These are phyloP conservation scores for Spinibarbus caldwelli DNA, from an alignment of 2,797 vertebrate genomes.

Conservation along the genomic window DNA sequence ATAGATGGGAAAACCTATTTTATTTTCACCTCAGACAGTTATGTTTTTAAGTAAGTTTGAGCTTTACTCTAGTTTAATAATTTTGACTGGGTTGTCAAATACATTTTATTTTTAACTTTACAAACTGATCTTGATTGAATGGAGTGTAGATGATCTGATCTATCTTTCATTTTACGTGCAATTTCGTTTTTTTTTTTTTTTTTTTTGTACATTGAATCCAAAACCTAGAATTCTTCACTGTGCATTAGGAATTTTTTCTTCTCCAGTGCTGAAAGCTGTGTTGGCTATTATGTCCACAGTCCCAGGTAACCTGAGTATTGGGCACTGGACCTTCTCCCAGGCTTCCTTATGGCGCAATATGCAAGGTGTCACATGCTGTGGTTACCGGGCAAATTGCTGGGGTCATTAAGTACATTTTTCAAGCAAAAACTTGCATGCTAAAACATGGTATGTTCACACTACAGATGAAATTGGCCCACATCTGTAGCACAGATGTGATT, in stretches of 20 bases:
- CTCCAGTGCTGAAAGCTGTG: not conserved
- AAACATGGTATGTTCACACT: not conserved
- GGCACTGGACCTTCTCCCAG: not conserved
- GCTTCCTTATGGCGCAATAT: not conserved
- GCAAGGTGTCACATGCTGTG: not conserved
- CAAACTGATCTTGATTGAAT: not conserved
- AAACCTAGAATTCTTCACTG: not conserved
- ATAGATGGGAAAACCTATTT: not conserved
- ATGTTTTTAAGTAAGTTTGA: no score
- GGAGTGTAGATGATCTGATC: not conserved
- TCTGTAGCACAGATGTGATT: not conserved
- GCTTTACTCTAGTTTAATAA: no score
- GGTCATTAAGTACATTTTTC: not conserved
- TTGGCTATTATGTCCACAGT: constrained; percentile 3
- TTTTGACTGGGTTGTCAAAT: no score
- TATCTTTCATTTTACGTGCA: no score
- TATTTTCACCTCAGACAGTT: no score
- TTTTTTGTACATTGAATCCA: not conserved
- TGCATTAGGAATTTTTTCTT: not conserved
- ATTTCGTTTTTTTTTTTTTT: no score
- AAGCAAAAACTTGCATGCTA: not conserved
- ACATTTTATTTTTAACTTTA: not conserved
- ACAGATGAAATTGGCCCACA: not conserved
- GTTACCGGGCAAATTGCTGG: not conserved
- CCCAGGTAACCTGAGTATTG: not conserved